Conservation (phyloP, 64 coral and sea anemone species). For the Dendrophyllia cribrosa region DNA sequence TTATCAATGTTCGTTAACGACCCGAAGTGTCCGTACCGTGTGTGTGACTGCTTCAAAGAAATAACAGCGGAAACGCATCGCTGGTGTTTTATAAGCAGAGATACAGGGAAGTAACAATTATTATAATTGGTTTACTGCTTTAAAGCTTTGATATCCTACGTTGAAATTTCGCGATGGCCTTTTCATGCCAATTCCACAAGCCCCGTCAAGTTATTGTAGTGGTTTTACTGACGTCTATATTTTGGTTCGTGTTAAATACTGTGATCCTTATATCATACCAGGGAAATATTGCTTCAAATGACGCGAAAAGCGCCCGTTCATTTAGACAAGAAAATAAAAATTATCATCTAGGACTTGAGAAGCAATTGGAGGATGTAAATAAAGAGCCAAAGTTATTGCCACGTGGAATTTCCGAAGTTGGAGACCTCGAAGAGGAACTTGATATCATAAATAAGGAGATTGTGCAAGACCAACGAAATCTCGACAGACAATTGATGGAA, state of each 20-base stretch:
- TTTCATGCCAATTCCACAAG: conserved; percentile 18
- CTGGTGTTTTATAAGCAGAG: background rate
- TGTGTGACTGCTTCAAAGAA: conserved; percentile 10
- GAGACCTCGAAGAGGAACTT: background rate
- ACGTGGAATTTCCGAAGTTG: background rate
- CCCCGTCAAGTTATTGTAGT: conserved; percentile 54
- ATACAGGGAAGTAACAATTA: background rate
- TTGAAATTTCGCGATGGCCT: conserved; percentile 19
- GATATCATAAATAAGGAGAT: conserved; percentile 15
- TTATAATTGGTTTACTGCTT: background rate
- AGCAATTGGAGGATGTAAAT: background rate
- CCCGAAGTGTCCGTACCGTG: background rate
- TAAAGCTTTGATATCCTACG: background rate
- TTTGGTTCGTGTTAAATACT: conserved; percentile 82
- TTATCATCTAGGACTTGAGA: background rate
- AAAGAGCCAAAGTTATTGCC: background rate
- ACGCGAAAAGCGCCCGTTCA: background rate
- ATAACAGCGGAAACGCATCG: background rate
- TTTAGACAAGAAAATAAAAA: background rate
- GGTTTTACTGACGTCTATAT: conserved; percentile 58
- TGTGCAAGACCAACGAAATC: background rate
- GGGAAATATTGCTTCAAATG: conserved; percentile 48
- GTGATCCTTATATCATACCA: conserved; percentile 72
- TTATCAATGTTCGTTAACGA: background rate
- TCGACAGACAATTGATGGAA: background rate